Conservation (phyloP, 2,888 invertebrate genomes). For the Allacma fusca region DNA sequence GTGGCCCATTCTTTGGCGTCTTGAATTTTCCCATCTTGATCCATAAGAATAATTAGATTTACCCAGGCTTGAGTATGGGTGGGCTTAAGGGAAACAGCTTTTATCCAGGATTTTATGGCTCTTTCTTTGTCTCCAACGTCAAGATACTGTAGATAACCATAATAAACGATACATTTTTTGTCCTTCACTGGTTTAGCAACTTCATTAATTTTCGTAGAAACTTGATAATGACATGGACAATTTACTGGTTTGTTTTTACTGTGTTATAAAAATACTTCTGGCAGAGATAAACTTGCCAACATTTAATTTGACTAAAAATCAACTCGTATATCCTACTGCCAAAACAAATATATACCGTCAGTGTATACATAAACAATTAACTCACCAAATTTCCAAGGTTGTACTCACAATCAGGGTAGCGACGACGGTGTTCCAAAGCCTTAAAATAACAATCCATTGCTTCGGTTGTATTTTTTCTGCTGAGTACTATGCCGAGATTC, state of each 20-base stretch:
- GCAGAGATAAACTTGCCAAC: background rate
- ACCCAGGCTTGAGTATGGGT: constrained; percentile 89
- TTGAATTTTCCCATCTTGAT: constrained; percentile 75
- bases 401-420: constrained; percentile 92
- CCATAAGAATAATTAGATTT: constrained; percentile 85
- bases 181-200: background rate
- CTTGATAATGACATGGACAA: background rate
- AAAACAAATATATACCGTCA: background rate
- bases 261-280: background rate
- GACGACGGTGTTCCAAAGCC: constrained; percentile 78
- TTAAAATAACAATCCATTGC: constrained; percentile 81
- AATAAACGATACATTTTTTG: background rate
- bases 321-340: background rate
- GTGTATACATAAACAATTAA: no score
- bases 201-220: background rate
- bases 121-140: constrained; percentile 76
- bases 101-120: constrained; percentile 83
- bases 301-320: background rate
- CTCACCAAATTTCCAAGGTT: constrained; percentile 92
- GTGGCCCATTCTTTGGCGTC: constrained; percentile 77
- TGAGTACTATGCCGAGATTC: constrained; percentile 94
- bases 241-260: background rate
- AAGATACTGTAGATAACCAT: constrained; percentile 72
- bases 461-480: constrained; percentile 74
- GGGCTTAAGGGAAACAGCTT: constrained; percentile 79